Base-by-base conservation (phyloP, 2,113 vertebrate species). In the Microcebus lehilahytsara region DNA sequence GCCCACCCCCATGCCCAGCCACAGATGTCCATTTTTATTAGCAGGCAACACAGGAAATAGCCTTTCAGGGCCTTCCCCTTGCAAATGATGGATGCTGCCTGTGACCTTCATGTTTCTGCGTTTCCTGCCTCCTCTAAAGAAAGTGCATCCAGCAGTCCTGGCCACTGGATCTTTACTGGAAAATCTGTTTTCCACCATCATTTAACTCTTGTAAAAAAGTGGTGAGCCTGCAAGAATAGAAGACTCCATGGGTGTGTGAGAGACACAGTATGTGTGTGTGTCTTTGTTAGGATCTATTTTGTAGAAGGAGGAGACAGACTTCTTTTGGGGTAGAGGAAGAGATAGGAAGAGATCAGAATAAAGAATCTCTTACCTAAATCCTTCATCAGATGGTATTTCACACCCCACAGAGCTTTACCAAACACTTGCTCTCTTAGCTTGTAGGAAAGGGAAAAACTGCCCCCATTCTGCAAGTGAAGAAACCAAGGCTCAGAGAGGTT, bases 111-210 rank as follows among this genome's bases (percentile, higher is more conserved):
- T 85, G 93, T 40, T 91, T 95, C 89, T 32, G 86, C 34, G 40
- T 89, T 86, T 87, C 64, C 89, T 84, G 37, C 14, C 34, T 79
- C 62, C 42, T 56, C 78, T 67, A 13, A 93, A 71, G 83, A 85
- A 93, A 40, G 32, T 25, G 32, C 3, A 0, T 25, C 78, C 78
- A 64, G 60, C 3, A 16, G 37, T 42, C 20, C 74, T 9, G 62
- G 69, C 25, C 46, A 32, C 75, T n/a, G 30, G 10, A 34, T 81
- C 56, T 77, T 95, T 81, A 64, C 32, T 56, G 53, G 58, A 95
- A 93, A 93, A 89, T 25, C 56, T 95, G 25, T 85, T 72, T 89
- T 58, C 86, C 23, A 56, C 89, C 77, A 87, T 62, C 40, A 75
- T 23, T 96, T 85, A 95, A 66, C 30, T 90, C 62, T 85, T 20